Evolutionary conservation across 2,888 invertebrate genomes (phyloP), one percentile per base, ranked within the genome.

Genomic region (Agriopis marginaria): DNA sequence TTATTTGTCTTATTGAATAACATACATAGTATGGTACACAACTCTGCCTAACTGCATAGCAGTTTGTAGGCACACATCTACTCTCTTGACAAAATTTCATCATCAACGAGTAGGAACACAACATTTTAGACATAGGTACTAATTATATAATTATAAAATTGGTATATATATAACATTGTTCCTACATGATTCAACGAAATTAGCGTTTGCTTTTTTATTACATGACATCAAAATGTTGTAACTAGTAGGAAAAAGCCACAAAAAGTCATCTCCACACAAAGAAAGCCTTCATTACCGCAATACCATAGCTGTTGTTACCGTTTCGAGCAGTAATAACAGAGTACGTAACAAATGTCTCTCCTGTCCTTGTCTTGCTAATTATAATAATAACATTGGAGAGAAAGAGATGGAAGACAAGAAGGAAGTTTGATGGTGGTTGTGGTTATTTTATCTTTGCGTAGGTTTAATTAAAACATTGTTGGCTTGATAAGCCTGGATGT

Each of bases 391-490:
- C 8, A 7, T 11, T 23, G 8, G 9, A 23, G 7, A 50, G 10
- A 61, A 50, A 50, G 42, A 61, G 61, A 42, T 9, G 11, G 42
- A 51, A 39, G 42, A 51, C 17, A 40, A 45, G 54, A 54, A 63
- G 47, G 0, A 54, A 45, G 9, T 53, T 55, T 45, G 9, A 47
- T 8, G 14, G 39, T 23, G 39, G 11, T 39, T 47, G 39, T 47
- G 47, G 47, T 63, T 39, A 55, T 32, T 55, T 17, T 44, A n/a
- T 14, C 2, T 10, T 50, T 54, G 54, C 10, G 39, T 39, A 6
- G 17, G 39, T 12, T 63, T 63, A 55, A 63, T 63, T 63, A 63
- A 63, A 55, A 55, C 54, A 55, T 63, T 47, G 45, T 47, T 63
- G 12, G 8, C 32, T 32, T n/a, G 8, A 32, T 12, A 45, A 47